Evolutionary conservation across 2,797 vertebrate species (phyloP).

Genomic region (Eidolon dupreanum): DNA sequence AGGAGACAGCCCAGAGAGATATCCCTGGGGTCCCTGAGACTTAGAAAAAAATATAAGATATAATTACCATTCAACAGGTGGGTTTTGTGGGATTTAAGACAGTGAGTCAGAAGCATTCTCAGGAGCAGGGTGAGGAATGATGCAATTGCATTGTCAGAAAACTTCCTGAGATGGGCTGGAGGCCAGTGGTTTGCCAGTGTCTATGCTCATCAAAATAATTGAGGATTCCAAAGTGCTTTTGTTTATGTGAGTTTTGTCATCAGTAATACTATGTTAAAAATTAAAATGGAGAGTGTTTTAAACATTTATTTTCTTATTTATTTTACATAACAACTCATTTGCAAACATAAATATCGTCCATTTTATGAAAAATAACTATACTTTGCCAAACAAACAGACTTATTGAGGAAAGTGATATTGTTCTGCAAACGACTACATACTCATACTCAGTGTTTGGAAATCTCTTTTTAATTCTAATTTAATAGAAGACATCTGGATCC

Average conservation of each 20-base stretch:
- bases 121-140: not conserved
- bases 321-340: not conserved
- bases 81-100: not conserved
- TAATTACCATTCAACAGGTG: not conserved
- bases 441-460: not conserved
- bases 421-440: not conserved
- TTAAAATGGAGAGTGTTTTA: not conserved
- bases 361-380: not conserved
- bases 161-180: not conserved
- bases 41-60: not conserved
- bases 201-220: not conserved
- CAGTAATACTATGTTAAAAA: not conserved
- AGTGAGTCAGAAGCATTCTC: fast-evolving
- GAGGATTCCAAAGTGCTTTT: not conserved
- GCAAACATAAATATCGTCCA: not conserved
- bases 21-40: no score
- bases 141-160: not conserved
- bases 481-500: not conserved
- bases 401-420: not conserved
- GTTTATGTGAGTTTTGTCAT: not conserved
- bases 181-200: no score
- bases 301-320: not conserved
- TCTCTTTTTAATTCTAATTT: not conserved
- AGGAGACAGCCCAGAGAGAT: not conserved
- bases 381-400: not conserved